Evolutionary conservation across 2,888 invertebrate species (phyloP), one percentile per base, ranked within the genome.

Genomic region (Drosophila hawaiiensis): DNA sequence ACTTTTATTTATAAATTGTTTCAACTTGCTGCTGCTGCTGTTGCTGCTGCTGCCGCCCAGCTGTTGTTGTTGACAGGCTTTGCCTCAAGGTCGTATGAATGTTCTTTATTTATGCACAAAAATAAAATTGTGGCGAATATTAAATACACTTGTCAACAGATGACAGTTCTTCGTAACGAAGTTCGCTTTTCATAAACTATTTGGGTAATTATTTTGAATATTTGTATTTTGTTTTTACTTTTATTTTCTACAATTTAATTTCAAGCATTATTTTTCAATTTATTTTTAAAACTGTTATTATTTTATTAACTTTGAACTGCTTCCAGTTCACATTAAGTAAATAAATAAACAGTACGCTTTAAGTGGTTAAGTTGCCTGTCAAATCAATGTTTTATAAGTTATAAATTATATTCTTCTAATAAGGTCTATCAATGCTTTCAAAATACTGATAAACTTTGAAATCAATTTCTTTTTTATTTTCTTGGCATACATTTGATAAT

Each of bases 21-120:
- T 70, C 39, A 69, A 66, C 62, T 76, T 75, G 63, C 49, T 71
- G 67, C 39, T 14, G 47, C 35, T 60, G 58, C 31, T 58, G 43
- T 62, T 67, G 64, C 55, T 59, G 56, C 29, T 61, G 53, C 66
- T 64, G 68, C 56, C 28, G 63, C 19, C 61, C 66, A 61, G 56
- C 79, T 82, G 75, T 75, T 83, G 68, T 80, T 78, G 71, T 69
- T 71, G 72, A 73, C 78, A 69, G 64, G 54, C 69, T 69, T 60
- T 66, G 62, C 52, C 73, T 73, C 83, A 84, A 84, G 84, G 86
- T 81, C 86, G 86, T 78, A 43, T 49, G 59, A 75, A 56, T 62
- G 66, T 75, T 75, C 69, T 68, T 84, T 69, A 58, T 47, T 58
- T 41, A 41, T 58, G 52, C 29, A 47, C 41, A 43, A 41, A 39